Evolutionary conservation across 2,888 invertebrate species (phyloP).

Genomic region (Chrysolina haemoptera): DNA sequence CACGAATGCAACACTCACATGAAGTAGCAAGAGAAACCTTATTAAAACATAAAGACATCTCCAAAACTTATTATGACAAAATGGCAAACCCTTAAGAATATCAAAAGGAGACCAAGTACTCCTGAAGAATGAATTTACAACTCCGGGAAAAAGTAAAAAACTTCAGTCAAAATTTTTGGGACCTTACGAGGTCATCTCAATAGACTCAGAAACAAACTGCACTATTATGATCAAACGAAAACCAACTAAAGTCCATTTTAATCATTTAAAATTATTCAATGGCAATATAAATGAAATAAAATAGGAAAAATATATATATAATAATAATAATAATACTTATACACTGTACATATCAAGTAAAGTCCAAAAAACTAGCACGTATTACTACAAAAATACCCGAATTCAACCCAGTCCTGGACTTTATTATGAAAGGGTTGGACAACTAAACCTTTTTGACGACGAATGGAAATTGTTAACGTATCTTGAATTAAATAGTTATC

Average conservation of each 20-base stretch:
- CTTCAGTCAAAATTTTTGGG: background rate
- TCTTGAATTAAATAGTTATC: conserved; percentile 11
- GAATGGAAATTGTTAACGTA: conserved; percentile 5
- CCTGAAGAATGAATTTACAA: background rate
- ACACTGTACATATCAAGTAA: conserved; percentile 1
- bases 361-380: background rate
- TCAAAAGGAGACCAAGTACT: background rate
- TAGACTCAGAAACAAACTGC: background rate
- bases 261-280: conserved; percentile 13
- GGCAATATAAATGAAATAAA: no score
- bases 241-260: background rate
- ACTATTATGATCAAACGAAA: conserved; percentile 8
- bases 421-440: background rate
- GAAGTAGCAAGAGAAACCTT: no score
- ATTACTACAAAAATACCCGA: background rate
- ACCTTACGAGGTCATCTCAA: background rate
- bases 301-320: background rate
- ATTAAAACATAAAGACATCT: background rate
- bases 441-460: conserved; percentile 3
- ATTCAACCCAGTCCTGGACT: background rate
- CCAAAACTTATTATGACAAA: background rate
- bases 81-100: background rate
- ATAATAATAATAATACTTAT: no score
- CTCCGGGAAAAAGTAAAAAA: background rate
- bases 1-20: background rate